These are phyloP conservation scores for Priocnemis perturbator DNA, from an alignment of 2,888 invertebrate species.

Conservation along the genomic window DNA sequence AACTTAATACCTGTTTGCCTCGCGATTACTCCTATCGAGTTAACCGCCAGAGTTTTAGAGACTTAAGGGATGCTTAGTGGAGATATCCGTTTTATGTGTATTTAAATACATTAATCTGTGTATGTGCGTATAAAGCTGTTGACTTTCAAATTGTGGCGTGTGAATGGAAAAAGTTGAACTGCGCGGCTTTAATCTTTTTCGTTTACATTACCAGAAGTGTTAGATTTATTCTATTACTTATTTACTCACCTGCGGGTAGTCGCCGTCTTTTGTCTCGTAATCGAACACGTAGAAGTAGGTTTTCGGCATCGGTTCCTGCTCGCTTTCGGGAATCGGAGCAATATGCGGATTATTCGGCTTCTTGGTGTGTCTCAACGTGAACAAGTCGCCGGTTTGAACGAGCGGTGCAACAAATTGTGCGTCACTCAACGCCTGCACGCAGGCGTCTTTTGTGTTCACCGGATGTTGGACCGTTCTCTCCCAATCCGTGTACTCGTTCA, in stretches of 20 bases:
- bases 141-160: too few species aligned
- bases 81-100: too few species aligned
- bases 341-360: constrained; percentile 80
- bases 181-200: too few species aligned
- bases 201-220: too few species aligned
- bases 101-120: too few species aligned
- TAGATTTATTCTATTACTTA: too few species aligned
- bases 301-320: constrained; percentile 80
- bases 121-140: too few species aligned
- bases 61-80: too few species aligned
- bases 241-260: constrained; percentile 89
- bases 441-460: constrained; percentile 90
- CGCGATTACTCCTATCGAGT: too few species aligned
- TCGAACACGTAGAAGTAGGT: constrained; percentile 94
- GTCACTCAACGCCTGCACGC: constrained; percentile 94
- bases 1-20: too few species aligned
- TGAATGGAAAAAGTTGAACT: too few species aligned
- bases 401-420: constrained; percentile 95
- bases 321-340: constrained; percentile 77
- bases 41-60: too few species aligned
- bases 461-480: constrained; percentile 93
- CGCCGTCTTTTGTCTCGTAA: constrained; percentile 93
- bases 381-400: constrained; percentile 88
- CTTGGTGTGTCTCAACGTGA: constrained; percentile 77
- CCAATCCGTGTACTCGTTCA: constrained; percentile 99